phyloP scores from a whole-genome alignment of 2,113 vertebrate genomes.

The Brienomyrus brachyistius region DNA sequence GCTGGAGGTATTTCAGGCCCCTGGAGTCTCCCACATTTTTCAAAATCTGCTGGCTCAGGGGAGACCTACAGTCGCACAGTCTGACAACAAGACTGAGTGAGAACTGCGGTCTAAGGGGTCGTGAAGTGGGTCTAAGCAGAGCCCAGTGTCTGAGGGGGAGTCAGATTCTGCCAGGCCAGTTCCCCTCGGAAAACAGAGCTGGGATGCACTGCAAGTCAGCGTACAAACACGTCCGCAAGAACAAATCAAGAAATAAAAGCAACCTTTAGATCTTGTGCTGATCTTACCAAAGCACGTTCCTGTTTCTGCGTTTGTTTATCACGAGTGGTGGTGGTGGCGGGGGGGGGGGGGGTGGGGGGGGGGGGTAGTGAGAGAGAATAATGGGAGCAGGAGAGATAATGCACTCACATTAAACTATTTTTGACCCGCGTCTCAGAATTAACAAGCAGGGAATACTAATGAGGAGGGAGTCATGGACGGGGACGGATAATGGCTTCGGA shows the following conservation, averaged over 20 bases:
- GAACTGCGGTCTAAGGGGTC: background rate
- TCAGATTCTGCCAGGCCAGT: background rate
- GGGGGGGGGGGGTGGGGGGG: background rate
- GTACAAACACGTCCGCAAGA: background rate
- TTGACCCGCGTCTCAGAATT: conserved; percentile 22
- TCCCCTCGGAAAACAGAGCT: background rate
- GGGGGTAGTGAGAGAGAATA: background rate
- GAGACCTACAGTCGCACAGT: background rate
- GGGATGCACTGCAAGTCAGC: background rate
- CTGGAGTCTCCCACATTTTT: background rate
- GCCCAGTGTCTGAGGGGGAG: background rate
- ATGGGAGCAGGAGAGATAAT: conserved; percentile 14
- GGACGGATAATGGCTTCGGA: conserved; percentile 2
- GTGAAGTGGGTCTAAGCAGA: background rate
- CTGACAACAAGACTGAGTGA: background rate
- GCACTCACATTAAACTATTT: conserved; percentile 20
- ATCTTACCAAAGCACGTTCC: background rate
- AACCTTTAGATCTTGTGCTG: background rate
- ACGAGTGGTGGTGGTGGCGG: background rate
- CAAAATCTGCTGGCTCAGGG: background rate
- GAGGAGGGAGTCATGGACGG: background rate
- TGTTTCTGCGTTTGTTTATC: background rate
- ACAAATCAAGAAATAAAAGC: background rate
- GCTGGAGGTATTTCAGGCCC: background rate
- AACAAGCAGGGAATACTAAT: conserved; percentile 22